A percentile compares a stretch with the other conserved stretches of the same genome.
Evolutionary conservation across 2,113 vertebrate species (phyloP).

Genomic region (Phylloscopus trochilus): DNA sequence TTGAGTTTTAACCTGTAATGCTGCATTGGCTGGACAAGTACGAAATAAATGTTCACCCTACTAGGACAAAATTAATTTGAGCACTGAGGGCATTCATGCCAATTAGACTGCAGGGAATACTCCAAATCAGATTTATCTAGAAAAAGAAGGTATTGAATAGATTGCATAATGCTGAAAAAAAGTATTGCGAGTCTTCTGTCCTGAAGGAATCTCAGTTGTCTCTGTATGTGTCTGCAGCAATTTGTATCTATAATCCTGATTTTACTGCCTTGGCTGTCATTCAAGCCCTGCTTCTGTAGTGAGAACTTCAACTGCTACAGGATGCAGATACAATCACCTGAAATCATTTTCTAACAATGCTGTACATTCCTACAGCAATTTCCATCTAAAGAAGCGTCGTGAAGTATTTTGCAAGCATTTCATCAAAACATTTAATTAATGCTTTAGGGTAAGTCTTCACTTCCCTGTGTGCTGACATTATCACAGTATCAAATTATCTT

Average conservation of each 20-base stretch:
- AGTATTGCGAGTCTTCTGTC: not conserved
- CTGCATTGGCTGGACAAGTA: not conserved
- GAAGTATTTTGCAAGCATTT: not conserved
- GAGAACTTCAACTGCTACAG: not conserved
- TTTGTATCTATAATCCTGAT: not conserved
- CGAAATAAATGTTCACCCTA: not conserved
- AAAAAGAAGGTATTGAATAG: constrained; percentile 9
- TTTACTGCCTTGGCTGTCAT: not conserved
- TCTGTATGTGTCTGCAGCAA: constrained; percentile 9
- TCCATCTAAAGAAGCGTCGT: not conserved
- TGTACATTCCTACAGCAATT: not conserved
- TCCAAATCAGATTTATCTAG: not conserved
- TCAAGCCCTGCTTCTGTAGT: not conserved
- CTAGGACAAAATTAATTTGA: not conserved
- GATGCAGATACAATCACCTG: constrained; percentile 2
- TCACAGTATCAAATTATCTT: not conserved
- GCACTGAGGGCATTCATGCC: not conserved
- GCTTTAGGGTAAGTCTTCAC: not conserved
- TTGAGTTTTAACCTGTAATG: not conserved
- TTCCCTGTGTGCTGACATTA: not conserved
- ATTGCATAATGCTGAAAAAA: not conserved
- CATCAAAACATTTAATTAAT: constrained; percentile 22
- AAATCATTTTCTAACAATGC: not conserved
- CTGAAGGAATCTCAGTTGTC: not conserved
- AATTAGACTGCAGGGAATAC: not conserved